These are phyloP conservation scores for Macquaria ambigua DNA, from an alignment of 2,113 vertebrate genomes.

Conservation along the genomic window DNA sequence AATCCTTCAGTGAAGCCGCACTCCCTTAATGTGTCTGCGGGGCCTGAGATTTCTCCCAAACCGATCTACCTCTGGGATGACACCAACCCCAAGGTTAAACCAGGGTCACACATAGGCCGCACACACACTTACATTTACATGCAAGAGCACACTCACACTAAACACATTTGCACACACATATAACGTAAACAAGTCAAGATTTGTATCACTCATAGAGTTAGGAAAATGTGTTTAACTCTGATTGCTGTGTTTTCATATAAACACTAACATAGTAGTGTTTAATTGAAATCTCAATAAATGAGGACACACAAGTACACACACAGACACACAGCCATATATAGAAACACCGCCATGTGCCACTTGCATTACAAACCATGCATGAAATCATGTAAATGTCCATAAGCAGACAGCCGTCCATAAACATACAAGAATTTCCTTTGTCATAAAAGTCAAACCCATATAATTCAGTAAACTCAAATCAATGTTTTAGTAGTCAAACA, in stretches of 20 bases:
- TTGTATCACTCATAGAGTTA: background rate
- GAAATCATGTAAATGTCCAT: constrained; percentile 11
- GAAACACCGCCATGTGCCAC: constrained; percentile 6
- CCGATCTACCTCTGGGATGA: constrained; percentile 60
- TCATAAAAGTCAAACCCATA: constrained; percentile 15
- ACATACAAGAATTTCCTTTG: constrained; percentile 25
- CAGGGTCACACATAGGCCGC: constrained; percentile 23
- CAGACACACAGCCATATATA: background rate
- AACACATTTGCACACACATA: background rate
- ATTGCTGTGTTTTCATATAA: background rate
- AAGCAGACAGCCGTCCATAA: background rate
- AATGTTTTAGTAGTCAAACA: background rate
- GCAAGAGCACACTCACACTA: background rate
- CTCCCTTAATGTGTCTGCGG: constrained; percentile 48
- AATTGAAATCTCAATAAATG: background rate
- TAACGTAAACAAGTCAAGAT: background rate
- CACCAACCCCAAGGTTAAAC: constrained; percentile 56
- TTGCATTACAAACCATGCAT: constrained; percentile 24
- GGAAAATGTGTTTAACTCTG: background rate
- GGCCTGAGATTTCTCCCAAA: constrained; percentile 39
- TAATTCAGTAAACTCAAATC: background rate
- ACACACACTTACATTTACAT: constrained; percentile 12
- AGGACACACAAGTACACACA: background rate
- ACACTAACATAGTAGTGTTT: background rate
- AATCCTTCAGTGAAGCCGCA: constrained; percentile 63